phyloP scores from a whole-genome alignment of 2,113 vertebrate genomes.

The Dipodomys merriami region DNA sequence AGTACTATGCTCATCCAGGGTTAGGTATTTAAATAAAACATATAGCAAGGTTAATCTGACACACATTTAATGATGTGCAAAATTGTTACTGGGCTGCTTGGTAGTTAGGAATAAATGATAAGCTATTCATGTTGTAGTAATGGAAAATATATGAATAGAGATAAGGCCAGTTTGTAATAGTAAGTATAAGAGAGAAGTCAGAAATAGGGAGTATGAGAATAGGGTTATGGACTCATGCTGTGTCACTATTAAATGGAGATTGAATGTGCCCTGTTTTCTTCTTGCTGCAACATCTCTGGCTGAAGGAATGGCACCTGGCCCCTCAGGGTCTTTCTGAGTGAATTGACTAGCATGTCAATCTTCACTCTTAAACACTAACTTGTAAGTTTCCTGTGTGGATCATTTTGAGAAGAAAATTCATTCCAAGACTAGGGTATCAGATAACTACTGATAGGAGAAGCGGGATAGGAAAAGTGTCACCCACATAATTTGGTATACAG shows the following conservation, averaged over 20 bases:
- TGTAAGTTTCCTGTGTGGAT: not conserved
- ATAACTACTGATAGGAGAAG: not conserved
- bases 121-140: not conserved
- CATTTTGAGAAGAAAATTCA: not conserved
- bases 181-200: not conserved
- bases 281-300: not conserved
- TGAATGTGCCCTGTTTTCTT: not conserved
- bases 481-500: too few species aligned
- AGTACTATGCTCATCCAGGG: constrained; percentile 13
- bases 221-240: too few species aligned
- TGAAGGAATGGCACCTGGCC: not conserved
- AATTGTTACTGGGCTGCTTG: constrained; percentile 42
- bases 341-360: not conserved
- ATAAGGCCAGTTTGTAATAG: not conserved
- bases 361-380: not conserved
- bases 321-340: not conserved
- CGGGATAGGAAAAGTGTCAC: not conserved
- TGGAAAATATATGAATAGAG: not conserved
- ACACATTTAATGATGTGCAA: constrained; percentile 52
- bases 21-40: constrained; percentile 62
- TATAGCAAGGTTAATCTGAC: constrained; percentile 44
- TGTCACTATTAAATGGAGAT: not conserved
- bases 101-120: constrained; percentile 51
- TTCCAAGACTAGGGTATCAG: not conserved
- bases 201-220: not conserved